Conservation (phyloP, 1,140 invertebrate species). For the Eriocheir sinensis region DNA sequence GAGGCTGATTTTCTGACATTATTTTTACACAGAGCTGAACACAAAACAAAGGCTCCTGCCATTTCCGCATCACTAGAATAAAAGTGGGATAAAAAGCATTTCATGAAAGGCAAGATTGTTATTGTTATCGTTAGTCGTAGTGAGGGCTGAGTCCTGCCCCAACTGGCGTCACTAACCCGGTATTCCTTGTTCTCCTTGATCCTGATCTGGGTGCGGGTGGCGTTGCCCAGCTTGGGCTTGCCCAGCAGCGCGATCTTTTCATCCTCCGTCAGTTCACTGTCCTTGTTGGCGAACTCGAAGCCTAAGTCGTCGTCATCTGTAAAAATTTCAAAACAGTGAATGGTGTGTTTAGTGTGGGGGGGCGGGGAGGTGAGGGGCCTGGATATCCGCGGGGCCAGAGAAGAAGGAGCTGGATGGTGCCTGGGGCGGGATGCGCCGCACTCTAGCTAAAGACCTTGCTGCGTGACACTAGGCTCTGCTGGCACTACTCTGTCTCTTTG, state of each 20-base stretch:
- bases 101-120: too few relatives aligned
- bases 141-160: not conserved
- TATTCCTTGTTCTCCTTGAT: conserved; percentile 99
- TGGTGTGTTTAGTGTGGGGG: not conserved
- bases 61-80: too few relatives aligned
- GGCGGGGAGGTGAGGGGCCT: too few relatives aligned
- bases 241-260: conserved; percentile 96
- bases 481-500: not conserved
- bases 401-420: not conserved
- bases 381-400: not conserved
- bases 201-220: conserved; percentile 90
- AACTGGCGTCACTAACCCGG: conserved; percentile 87
- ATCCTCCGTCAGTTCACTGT: conserved; percentile 86
- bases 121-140: too few relatives aligned
- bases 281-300: conserved; percentile 80
- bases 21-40: not conserved
- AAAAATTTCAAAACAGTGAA: not conserved
- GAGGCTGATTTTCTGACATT: too few relatives aligned
- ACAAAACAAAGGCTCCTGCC: too few relatives aligned
- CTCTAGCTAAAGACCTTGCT: not conserved
- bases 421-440: not conserved
- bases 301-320: conserved; percentile 78
- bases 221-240: conserved; percentile 93
- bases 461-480: not conserved
- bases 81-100: conserved; percentile 32